Base-by-base conservation (phyloP, 2,113 vertebrate genomes). In the Xyrauchen texanus region DNA sequence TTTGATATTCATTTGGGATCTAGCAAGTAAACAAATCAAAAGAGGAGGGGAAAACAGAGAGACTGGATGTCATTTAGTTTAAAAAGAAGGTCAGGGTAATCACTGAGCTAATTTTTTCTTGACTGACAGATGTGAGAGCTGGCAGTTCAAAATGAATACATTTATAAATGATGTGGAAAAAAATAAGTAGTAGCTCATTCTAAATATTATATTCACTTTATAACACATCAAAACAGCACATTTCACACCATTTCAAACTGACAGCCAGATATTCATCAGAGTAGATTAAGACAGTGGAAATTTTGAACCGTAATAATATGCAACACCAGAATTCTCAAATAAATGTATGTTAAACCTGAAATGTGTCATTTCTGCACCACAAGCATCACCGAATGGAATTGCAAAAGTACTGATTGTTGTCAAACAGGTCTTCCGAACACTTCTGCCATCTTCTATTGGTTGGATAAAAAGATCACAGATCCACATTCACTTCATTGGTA, bases 81-180 rank as follows among this genome's bases (percentile, higher is more conserved):
- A 21, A 71, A 34, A 64, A 42, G 60, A 69, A 64, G 4, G 42
- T 34, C n/a, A 8, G 8, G 15, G n/a, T 49, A 58, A 6, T 6
- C 55, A 58, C 6, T 6, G 6, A 13, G 49, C 8, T 44, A 47
- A 21, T 58, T 64, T 15, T 67, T 0, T 11, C 45, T 49, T 58
- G 21, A 46, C 63, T 49, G 47, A 57, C 46, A 67, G 6, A 47
- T 65, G 16, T 74, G 12, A 70, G 52, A 47, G 65, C 34, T 10
- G 21, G 1, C 67, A 75, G 51, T 63, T 75, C 72, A 75, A 75
- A 63, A 7, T 6, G 72, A 75, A 75, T 51, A 45, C 58, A 75
- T 75, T 75, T 63, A 75, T 75, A 63, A 63, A 63, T 75, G 11
- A 75, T 75, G 45, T 4, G 63, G 15, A 10, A 16, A 12, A 58